Conservation (phyloP, 2,888 invertebrate genomes). For the Pterostichus niger region DNA sequence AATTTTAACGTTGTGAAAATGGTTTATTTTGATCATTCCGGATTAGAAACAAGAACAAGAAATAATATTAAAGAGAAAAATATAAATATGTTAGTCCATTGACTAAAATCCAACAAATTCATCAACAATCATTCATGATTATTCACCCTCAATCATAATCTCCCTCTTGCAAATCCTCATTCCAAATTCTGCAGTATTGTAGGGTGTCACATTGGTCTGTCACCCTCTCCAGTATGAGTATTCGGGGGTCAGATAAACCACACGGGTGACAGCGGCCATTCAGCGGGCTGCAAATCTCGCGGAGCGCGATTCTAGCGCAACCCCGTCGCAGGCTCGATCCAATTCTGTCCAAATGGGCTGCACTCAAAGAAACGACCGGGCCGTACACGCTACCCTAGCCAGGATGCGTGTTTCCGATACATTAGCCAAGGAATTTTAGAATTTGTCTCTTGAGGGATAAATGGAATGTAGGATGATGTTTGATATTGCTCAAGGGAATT, state of each 20-base stretch:
- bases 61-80: too few relatives aligned
- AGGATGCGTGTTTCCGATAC: constrained; percentile 44
- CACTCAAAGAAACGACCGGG: constrained; percentile 65
- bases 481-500: neutral
- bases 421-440: constrained; percentile 9
- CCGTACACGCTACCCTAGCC: constrained; percentile 13
- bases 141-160: too few relatives aligned
- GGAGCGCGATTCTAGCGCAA: neutral
- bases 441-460: neutral
- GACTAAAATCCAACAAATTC: too few relatives aligned
- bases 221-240: neutral
- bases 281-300: constrained; percentile 60
- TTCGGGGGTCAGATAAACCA: constrained; percentile 47
- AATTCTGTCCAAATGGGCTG: constrained; percentile 62
- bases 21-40: too few relatives aligned
- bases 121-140: too few relatives aligned
- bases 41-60: too few relatives aligned
- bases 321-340: constrained; percentile 26
- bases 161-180: too few relatives aligned
- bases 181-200: neutral
- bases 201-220: neutral
- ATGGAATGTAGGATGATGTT: neutral
- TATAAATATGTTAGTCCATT: too few relatives aligned
- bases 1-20: too few relatives aligned
- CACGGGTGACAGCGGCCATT: constrained; percentile 63